Evolutionary conservation across 2,888 invertebrate genomes (phyloP).

Genomic region (Alsophila aescularia): DNA sequence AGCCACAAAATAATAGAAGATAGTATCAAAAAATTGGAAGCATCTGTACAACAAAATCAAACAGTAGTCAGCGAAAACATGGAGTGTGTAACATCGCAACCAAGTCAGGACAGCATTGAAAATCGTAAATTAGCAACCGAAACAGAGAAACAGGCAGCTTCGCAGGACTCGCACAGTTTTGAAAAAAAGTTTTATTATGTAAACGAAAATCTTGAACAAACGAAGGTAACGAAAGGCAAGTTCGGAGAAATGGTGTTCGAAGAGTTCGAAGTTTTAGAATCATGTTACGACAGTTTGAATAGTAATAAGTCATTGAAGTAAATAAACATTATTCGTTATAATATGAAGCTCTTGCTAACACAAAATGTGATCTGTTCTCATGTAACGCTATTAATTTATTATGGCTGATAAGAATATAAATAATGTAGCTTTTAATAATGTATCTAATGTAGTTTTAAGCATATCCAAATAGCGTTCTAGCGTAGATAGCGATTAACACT

Average conservation of each 20-base stretch:
- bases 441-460: constrained; percentile 51
- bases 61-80: constrained; percentile 36
- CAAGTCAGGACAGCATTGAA: constrained; percentile 45
- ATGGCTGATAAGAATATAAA: constrained; percentile 57
- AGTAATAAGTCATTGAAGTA: constrained; percentile 80
- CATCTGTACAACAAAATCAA: constrained; percentile 36
- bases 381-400: constrained; percentile 79
- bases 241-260: constrained; percentile 94
- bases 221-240: constrained; percentile 84
- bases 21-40: constrained; percentile 44
- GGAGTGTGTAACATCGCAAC: constrained; percentile 42
- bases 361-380: constrained; percentile 80
- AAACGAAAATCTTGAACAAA: constrained; percentile 83
- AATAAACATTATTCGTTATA: constrained; percentile 47
- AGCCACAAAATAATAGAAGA: constrained; percentile 33
- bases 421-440: constrained; percentile 57
- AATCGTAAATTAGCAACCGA: constrained; percentile 42
- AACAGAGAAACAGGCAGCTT: constrained; percentile 52
- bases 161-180: constrained; percentile 61
- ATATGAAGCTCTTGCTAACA: constrained; percentile 64
- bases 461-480: constrained; percentile 45
- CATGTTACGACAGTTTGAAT: constrained; percentile 85
- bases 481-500: constrained; percentile 53
- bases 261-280: constrained; percentile 89
- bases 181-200: constrained; percentile 86